These are phyloP conservation scores for Spisula solida DNA, from an alignment of 2,888 invertebrate species.

Conservation along the genomic window DNA sequence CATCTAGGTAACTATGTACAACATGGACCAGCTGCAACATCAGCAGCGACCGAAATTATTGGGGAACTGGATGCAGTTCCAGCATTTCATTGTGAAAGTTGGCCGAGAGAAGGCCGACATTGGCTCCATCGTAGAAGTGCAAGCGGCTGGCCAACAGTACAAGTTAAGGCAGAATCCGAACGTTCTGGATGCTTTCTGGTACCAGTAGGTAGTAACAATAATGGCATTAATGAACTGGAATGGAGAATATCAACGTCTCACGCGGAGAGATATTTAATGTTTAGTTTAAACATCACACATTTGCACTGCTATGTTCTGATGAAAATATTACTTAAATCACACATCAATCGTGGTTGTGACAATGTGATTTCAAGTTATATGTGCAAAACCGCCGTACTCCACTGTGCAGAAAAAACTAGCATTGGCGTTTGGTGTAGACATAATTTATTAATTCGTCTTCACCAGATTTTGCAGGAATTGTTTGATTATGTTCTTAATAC, in stretches of 20 bases:
- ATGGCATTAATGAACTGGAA: not conserved
- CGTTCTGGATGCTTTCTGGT: not conserved
- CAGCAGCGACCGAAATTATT: no score
- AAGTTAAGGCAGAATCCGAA: not conserved
- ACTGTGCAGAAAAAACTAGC: conserved; percentile 25
- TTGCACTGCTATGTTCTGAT: no score
- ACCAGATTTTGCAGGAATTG: not conserved
- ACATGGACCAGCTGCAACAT: not conserved
- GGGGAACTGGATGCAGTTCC: not conserved
- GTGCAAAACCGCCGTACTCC: conserved; percentile 44
- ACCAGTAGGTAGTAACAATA: not conserved
- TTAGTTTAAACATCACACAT: no score
- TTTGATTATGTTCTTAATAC: no score
- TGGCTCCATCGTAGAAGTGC: not conserved
- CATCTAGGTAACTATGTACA: not conserved
- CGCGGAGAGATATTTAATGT: no score
- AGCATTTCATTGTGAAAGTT: not conserved
- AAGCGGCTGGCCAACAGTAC: not conserved
- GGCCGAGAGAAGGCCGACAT: not conserved
- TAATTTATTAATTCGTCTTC: conserved; percentile 26
- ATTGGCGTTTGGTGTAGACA: no score
- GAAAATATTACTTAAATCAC: no score
- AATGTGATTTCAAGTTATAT: conserved; percentile 44
- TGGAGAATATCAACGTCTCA: not conserved
- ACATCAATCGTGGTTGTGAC: no score